Base-by-base conservation (phyloP, 2,888 invertebrate species). In the Zelleria hepariella region DNA sequence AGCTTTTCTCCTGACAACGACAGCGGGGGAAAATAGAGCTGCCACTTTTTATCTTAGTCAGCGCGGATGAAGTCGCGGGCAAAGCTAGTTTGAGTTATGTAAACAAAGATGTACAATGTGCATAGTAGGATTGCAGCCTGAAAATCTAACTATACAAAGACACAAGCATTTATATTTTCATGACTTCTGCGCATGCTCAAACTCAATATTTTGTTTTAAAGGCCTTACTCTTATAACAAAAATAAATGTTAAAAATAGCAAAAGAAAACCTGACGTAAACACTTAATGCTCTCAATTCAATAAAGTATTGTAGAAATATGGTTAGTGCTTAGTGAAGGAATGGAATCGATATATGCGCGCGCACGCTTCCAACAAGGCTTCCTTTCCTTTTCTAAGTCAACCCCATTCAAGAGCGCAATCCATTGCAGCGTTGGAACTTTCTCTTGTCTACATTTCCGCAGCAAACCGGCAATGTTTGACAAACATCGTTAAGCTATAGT, bases 271-370 rank as follows among this genome's bases (percentile, higher is more conserved):
- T 55, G 26, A 55, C 55, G 55, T 55, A 49, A 67, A 68, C 63
- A 64, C 65, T 66, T 78, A 80, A 81, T 77, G 64, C 75, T 48
- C 67, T 68, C 76, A 81, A 80, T 80, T 78, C 73, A 81, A 81
- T 82, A 77, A 78, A 65, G 69, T 76, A 77, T 72, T 71, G 71
- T 73, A 73, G 73, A 68, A 68, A 69, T 70, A 73, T 74, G 32
- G 75, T 77, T 76, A 73, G 63, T 74, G 68, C 69, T 21, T 18
- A 72, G 69, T 73, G 72, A 73, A 76, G 74, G 67, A 69, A 66
- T 62, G 66, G 66, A 80, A 85, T 85, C 84, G 74, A 83, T 82
- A 76, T 61, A 58, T 86, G 86, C 86, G 86, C 86, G 86, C 86
- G 86, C 86, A 86, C 60, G 61, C 60, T 58, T 51, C 61, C 21